Conservation (phyloP, 2,797 vertebrate genomes). For the Bovichtus diacanthus region DNA sequence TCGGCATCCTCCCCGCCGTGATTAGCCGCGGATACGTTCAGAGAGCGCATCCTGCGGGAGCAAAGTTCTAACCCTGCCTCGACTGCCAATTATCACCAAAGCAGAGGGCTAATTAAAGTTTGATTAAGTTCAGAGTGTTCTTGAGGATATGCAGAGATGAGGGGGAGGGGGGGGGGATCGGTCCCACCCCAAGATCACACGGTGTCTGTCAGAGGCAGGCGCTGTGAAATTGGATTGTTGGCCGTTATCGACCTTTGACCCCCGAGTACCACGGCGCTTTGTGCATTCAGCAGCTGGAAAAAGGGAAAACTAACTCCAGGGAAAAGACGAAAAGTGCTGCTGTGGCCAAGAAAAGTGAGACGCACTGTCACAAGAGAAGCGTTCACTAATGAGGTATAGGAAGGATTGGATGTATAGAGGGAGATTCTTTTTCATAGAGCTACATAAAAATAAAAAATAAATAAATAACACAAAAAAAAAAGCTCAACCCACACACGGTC, state of each 20-base stretch:
- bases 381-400: slow-evolving; percentile 69
- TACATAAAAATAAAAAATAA: slow-evolving; percentile 24
- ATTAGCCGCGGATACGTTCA: slow-evolving; percentile 62
- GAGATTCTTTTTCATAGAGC: slow-evolving; percentile 2
- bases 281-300: slow-evolving; percentile 52
- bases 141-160: slow-evolving; percentile 80
- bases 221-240: slow-evolving; percentile 87
- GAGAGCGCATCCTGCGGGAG: slow-evolving; percentile 57
- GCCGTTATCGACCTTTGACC: slow-evolving; percentile 81
- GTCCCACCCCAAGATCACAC: slow-evolving; percentile 75
- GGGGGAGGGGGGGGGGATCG: slow-evolving; percentile 48
- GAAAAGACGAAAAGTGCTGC: slow-evolving; percentile 25
- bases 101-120: slow-evolving; percentile 86
- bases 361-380: slow-evolving; percentile 38
- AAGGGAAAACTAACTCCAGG: slow-evolving; percentile 54
- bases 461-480: no score
- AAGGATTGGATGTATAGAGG: slow-evolving; percentile 52
- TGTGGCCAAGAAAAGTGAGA: slow-evolving; percentile 35
- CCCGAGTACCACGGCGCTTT: slow-evolving; percentile 32
- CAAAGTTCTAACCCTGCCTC: slow-evolving; percentile 70
- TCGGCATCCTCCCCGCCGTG: slow-evolving; percentile 41
- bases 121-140: slow-evolving; percentile 84
- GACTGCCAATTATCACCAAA: slow-evolving; percentile 84
- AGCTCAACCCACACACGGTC: slow-evolving; percentile 25
- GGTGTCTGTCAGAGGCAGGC: slow-evolving; percentile 80